Percentiles rank a stretch among this genome's conserved stretches.
phyloP scores from a whole-genome alignment of 2,888 invertebrate genomes.

The Epinotia bilunana region DNA sequence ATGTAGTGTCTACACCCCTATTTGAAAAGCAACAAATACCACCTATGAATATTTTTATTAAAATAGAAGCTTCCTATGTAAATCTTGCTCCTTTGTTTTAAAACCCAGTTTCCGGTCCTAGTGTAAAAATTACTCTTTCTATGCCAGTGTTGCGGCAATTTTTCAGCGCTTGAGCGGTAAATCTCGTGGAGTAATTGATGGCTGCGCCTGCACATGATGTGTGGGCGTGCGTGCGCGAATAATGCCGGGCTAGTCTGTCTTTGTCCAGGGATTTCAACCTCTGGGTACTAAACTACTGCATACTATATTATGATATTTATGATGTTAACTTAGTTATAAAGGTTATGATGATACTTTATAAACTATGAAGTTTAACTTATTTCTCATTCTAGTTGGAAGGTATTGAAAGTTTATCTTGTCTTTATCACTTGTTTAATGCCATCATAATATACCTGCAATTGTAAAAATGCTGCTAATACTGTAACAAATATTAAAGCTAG shows the following conservation, averaged over 20 bases:
- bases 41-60: no score
- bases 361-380: no score
- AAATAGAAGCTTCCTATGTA: neutral
- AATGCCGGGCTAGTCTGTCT: slow-evolving; percentile 10
- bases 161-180: slow-evolving; percentile 41
- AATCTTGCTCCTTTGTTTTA: neutral
- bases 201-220: slow-evolving; percentile 52
- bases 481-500: no score
- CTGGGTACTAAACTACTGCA: neutral
- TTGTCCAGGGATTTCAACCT: slow-evolving; percentile 9
- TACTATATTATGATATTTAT: neutral
- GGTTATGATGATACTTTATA: no score
- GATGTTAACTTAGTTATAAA: no score
- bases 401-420: no score
- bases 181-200: slow-evolving; percentile 51
- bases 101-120: slow-evolving; percentile 2
- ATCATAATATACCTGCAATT: no score
- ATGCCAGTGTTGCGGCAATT: slow-evolving; percentile 33
- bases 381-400: no score
- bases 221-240: slow-evolving; percentile 22
- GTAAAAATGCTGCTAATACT: no score
- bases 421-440: no score
- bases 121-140: slow-evolving; percentile 27
- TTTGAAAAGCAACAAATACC: neutral
- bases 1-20: no score